Evolutionary conservation across 2,113 vertebrate species (phyloP), one percentile per base, ranked within the genome.

Genomic region (Cardinalis cardinalis): DNA sequence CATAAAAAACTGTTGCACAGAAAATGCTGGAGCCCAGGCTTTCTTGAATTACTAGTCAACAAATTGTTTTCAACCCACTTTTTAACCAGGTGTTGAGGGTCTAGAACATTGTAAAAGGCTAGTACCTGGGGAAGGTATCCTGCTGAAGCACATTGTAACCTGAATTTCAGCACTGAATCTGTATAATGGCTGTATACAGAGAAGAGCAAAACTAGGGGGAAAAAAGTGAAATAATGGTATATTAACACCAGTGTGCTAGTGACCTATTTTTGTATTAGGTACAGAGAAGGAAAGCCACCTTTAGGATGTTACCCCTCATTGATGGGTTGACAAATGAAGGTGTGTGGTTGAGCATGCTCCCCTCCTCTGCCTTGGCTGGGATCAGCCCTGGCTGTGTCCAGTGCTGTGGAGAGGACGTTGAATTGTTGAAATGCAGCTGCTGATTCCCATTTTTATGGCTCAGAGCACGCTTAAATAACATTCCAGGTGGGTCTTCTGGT

Each of bases 281-380:
- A 10, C 18, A 72, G n/a, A 69, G 84, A 65, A 75, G 23, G 8
- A 72, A 75, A 73, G 51, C 15, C 7, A 24, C 31, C 18, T 55
- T 64, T 71, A 20, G 7, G 52, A 28, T 87, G 86, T 38, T 71
- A 18, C 6, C 14, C 17, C 32, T 90, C 41, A 24, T 2, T 41
- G 61, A 17, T 66, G 29, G 84, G 61, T 78, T 84, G 56, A 43
- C 13, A 72, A 75, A 64, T 40, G 17, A 58, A 64, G 16, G 17
- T 41, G 5, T 56, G 29, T 64, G 34, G 16, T 52, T 88, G 38
- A 87, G 26, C 28, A 16, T 49, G 60, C 14, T 63, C 28, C 23
- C 4, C 19, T 93, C 13, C 32, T 55, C 24, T 58, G 0, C n/a
- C 34, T 18, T 0, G 0, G 10, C 58, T 52, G 16, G 7, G 14